Evolutionary conservation across 1,140 invertebrate species (phyloP), one percentile per base, ranked within the genome.

Genomic region (Acyrthosiphon pisum): DNA sequence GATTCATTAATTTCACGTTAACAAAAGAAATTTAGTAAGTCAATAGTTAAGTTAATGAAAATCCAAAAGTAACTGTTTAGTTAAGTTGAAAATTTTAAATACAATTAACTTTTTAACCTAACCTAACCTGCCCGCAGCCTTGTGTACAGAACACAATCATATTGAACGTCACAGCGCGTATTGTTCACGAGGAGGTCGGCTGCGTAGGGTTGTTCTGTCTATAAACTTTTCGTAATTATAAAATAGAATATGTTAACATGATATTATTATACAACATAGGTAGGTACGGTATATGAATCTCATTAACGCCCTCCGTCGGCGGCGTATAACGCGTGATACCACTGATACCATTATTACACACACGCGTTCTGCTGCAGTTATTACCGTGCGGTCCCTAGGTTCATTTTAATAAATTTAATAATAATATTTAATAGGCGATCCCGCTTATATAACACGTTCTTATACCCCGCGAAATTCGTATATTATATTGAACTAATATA

Each of bases 241-340:
- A 76, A 76, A 76, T 76, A 76, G 60, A 76, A 76, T 76, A n/a
- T 76, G 60, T 76, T 76, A 76, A 76, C 60, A 76, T 76, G 60
- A 76, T 76, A 76, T 76, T 76, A 76, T 76, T 76, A 76, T n/a
- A n/a, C 60, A 18, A n/a, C 30, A 76, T 53, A 53, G 3, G 6
- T 68, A 68, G 56, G 56, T n/a, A 18, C n/a, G 14, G 60, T 18
- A 30, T 76, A 76, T 76, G 14, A 76, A 76, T 76, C n/a, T 76
- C 60, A 76, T 76, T 76, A 76, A 76, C 60, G 30, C 60, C 30
- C 60, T 23, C 60, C 60, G 30, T n/a, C 30, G 60, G 11, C 9
- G 30, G 2, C 26, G 60, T 76, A 76, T 76, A 76, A 76, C 60
- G 30, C 30, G 30, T 76, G 60, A 76, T 76, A 76, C 60, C 14